Base-by-base conservation (phyloP, 2,888 invertebrate genomes). In the Pseudeuparius sepicola region DNA sequence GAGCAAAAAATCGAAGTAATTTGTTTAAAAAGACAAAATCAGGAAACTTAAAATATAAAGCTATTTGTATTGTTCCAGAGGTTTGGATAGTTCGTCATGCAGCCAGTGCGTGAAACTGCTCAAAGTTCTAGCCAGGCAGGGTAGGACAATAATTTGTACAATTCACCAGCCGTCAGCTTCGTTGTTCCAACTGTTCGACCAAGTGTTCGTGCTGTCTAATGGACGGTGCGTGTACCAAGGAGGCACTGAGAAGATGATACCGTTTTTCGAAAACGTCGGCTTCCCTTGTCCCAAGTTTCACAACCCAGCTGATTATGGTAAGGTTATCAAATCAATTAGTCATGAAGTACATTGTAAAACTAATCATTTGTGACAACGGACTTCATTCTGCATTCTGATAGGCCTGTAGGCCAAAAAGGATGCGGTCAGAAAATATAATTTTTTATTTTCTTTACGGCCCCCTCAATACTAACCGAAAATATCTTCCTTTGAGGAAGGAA, bases 101-200 rank as follows among this genome's bases (percentile, higher is more conserved):
- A 68, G 71, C 34, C 88, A 92, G 55, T 89, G 89, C 54, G 74
- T 94, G 39, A 70, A 74, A 31, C 65, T 92, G 59, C 63, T 94
- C 35, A 81, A 85, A 55, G 68, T 72, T 4, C 60, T 94, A 38
- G 86, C 92, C 0, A 67, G 71, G 11, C 78, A 77, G 50, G 93
- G 93, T 0, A 71, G 90, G 18, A 93, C 92, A 2, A 82, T 96
- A 35, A 77, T 96, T 25, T 94, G 93, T 59, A 94, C 93, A 5
- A 92, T 96, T 40, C 96, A 96, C 64, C 96, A 96, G 57, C 96
- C 96, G 0, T 81, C 88, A 24, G 92, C 93, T 1, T 78, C 83
- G 10, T 67, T 93, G 24, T 94, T 89, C 63, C 77, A 85, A 52
- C 74, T 88, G 64, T 94, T 96, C 59, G 88, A 94, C 55, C 75